phyloP scores from a whole-genome alignment of 2,797 vertebrate species.

The Schizopygopsis malacanthus region DNA sequence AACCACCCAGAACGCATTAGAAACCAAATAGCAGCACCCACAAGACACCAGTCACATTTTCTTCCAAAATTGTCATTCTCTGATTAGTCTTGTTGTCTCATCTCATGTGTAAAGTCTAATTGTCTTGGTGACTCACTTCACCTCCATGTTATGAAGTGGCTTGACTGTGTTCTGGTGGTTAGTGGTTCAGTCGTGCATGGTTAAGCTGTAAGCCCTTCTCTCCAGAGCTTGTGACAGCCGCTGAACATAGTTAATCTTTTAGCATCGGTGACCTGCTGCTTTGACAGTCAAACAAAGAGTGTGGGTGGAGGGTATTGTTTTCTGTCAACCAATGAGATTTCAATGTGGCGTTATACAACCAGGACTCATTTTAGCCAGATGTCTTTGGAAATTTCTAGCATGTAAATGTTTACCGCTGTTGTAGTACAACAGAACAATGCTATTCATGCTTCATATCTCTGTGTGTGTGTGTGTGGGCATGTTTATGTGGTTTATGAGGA shows the following conservation, averaged over 20 bases:
- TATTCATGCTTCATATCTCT: not conserved
- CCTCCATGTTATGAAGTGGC: not conserved
- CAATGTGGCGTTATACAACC: not conserved
- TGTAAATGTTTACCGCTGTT: not conserved
- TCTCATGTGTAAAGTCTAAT: slow-evolving; percentile 9
- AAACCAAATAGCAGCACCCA: not conserved
- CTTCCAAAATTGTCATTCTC: not conserved
- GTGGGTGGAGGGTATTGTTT: slow-evolving; percentile 27
- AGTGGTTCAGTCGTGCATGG: slow-evolving; percentile 4
- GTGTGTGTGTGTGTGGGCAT: no score
- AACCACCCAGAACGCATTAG: not conserved
- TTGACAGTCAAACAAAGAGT: slow-evolving; percentile 39
- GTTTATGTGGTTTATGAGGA: no score
- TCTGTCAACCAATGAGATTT: slow-evolving; percentile 19
- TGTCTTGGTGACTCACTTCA: not conserved
- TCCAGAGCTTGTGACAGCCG: not conserved
- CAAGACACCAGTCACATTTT: not conserved
- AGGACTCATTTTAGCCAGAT: slow-evolving; percentile 14
- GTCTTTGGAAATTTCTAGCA: slow-evolving; percentile 10
- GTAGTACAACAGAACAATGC: not conserved
- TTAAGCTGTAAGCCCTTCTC: slow-evolving; percentile 15
- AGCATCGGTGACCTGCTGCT: slow-evolving; percentile 37
- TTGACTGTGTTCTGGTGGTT: not conserved
- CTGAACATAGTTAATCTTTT: slow-evolving; percentile 44
- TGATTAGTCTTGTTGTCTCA: slow-evolving; percentile 5